phyloP scores from a whole-genome alignment of 2,113 vertebrate genomes.

The Psophia crepitans region DNA sequence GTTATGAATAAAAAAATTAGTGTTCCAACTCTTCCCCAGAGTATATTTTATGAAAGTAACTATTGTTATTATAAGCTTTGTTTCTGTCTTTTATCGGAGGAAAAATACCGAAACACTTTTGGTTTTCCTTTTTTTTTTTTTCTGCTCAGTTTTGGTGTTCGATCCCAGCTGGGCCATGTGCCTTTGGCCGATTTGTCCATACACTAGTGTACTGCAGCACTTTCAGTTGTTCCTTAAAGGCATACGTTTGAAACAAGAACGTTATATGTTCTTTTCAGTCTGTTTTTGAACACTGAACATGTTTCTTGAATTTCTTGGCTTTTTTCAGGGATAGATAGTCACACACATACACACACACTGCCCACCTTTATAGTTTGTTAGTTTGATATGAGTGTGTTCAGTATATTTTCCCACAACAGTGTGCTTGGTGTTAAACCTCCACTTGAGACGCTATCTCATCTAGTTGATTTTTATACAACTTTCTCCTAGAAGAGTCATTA shows the following conservation, averaged over 20 bases:
- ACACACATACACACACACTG: not conserved
- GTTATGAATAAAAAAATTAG: not conserved
- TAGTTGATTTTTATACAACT: not conserved
- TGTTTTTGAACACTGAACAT: fast-evolving
- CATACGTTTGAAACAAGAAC: not conserved
- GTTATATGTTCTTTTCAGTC: not conserved
- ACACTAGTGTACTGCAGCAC: no score
- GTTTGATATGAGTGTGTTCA: not conserved
- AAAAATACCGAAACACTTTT: not conserved
- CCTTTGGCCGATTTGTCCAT: not conserved
- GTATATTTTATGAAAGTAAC: not conserved
- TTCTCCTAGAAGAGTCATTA: not conserved
- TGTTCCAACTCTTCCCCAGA: not conserved
- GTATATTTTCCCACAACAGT: not conserved
- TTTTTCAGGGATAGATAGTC: not conserved
- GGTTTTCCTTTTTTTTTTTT: not conserved
- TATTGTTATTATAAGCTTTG: fast-evolving
- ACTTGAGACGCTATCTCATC: not conserved
- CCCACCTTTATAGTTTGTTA: not conserved
- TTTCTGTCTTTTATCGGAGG: not conserved
- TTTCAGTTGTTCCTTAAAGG: not conserved
- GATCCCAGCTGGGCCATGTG: not conserved
- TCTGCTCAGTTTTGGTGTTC: not conserved
- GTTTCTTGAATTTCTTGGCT: not conserved
- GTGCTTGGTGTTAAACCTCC: not conserved